Evolutionary conservation across 1,140 invertebrate species (phyloP).

Genomic region (Saxidomus purpurata): DNA sequence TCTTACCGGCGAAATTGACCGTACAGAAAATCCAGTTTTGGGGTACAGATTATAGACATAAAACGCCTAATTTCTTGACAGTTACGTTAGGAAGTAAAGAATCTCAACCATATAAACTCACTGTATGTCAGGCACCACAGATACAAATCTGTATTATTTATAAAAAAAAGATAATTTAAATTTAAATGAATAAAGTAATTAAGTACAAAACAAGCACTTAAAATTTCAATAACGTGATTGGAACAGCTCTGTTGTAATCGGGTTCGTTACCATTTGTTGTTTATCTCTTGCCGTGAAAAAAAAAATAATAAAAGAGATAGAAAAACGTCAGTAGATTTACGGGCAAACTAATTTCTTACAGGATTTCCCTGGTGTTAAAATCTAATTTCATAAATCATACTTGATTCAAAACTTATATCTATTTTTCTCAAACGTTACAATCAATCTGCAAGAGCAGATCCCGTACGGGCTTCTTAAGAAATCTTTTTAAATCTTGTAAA

Average conservation of each 20-base stretch:
- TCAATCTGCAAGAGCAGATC: neutral
- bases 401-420: constrained; percentile 11
- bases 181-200: no score
- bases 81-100: no score
- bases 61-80: no score
- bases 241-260: neutral
- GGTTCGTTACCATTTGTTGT: neutral
- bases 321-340: neutral
- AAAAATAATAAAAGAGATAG: neutral
- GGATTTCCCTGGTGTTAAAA: constrained; percentile 25
- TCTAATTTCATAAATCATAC: constrained; percentile 41
- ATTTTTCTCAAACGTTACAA: constrained; percentile 4
- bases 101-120: no score
- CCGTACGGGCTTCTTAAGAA: neutral
- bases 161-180: no score
- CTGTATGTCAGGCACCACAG: no score
- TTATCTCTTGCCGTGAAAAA: neutral
- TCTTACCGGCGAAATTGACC: no score
- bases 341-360: constrained; percentile 13
- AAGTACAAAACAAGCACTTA: no score
- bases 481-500: constrained; percentile 23
- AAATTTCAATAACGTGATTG: no score
- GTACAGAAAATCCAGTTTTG: no score
- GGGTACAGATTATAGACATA: no score
- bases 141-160: no score